Conservation (phyloP, 2,113 vertebrate genomes). For the Dascyllus trimaculatus region DNA sequence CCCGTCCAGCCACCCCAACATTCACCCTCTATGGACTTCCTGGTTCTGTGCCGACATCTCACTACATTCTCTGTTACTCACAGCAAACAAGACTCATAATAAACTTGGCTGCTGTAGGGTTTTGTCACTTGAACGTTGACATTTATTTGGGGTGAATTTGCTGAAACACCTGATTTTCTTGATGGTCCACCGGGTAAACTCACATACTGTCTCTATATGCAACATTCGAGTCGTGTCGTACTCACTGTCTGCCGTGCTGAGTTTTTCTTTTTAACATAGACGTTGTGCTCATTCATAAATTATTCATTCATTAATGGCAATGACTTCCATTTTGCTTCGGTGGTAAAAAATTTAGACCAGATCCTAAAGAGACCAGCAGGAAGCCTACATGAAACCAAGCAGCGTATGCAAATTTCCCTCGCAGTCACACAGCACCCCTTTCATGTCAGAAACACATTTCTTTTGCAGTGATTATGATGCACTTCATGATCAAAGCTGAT, state of each 20-base stretch:
- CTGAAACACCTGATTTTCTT: no score
- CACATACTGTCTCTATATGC: not conserved
- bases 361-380: not conserved
- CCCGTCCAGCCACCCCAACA: no score
- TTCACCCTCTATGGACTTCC: no score
- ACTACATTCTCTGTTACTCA: no score
- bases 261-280: not conserved
- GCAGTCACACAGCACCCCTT: not conserved
- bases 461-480: no score
- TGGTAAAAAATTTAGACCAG: not conserved
- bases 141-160: no score
- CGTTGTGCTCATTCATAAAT: not conserved
- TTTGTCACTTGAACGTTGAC: no score
- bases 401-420: not conserved
- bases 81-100: no score
- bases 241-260: not conserved
- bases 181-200: not conserved
- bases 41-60: no score
- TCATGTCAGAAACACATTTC: not conserved
- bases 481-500: no score
- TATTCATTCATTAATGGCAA: conserved; percentile 5
- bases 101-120: no score
- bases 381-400: not conserved
- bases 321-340: not conserved
- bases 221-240: no score